Evolutionary conservation across 2,888 invertebrate species (phyloP), one percentile per base, ranked within the genome.

Genomic region (Anarsia innoxiella): DNA sequence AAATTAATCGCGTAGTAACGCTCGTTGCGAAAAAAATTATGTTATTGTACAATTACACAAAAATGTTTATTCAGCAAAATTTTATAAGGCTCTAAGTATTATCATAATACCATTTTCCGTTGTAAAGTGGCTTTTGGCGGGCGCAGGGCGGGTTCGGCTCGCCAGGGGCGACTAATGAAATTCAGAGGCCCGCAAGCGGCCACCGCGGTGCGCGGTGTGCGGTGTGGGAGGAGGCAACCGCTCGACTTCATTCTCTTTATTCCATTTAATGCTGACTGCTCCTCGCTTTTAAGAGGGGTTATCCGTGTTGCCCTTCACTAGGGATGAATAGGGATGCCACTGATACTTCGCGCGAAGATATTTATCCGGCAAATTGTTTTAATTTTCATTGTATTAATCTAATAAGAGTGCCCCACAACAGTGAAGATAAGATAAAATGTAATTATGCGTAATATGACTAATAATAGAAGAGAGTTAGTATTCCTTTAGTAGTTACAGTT

Each of bases 291-390:
- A 82, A 80, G 83, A 80, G 83, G 83, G 83, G 83, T 82, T 80
- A 83, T 83, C 79, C 80, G 71, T 68, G 73, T 76, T 76, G 80
- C 83, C 83, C 83, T 79, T 74, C 76, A 70, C 72, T 67, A 71
- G 59, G 79, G 77, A 78, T 79, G 78, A 79, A 80, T 72, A 77
- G 78, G 80, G 80, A 77, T 65, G 77, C 78, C 77, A 78, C 76
- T 76, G 80, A 83, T 82, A 80, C 75, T 75, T 60, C 51, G 73
- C 67, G 70, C 69, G 69, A 76, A 82, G 84, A 84, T 83, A 85
- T 84, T 84, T 83, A 86, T 82, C 84, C 82, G 82, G 84, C 84
- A 85, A 86, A 86, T 86, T 84, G 84, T 84, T 85, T 84, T 83
- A 84, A 85, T 84, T 85, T 84, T 83, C 82, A 83, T 83, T 82